phyloP scores from a whole-genome alignment of 2,888 invertebrate genomes.

The Agriotes lineatus region DNA sequence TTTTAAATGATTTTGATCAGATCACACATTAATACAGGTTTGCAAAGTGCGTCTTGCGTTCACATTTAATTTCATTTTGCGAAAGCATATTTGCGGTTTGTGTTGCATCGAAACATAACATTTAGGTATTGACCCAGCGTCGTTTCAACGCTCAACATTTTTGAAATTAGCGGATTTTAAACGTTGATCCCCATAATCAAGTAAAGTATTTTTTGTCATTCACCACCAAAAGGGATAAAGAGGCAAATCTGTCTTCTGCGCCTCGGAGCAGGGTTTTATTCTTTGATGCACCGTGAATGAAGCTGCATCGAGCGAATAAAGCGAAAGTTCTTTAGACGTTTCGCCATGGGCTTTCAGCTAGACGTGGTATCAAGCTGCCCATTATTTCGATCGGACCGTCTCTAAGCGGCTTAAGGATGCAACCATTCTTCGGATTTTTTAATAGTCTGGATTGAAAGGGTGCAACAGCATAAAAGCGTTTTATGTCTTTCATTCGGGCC shows the following conservation, averaged over 20 bases:
- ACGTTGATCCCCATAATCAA: no score
- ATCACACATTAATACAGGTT: no score
- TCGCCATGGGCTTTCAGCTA: slow-evolving; percentile 34
- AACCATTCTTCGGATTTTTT: slow-evolving; percentile 42
- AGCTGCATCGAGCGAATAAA: slow-evolving; percentile 24
- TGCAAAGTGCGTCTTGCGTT: no score
- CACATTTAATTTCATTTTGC: no score
- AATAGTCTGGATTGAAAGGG: slow-evolving; percentile 42
- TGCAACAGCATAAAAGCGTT: slow-evolving; percentile 42
- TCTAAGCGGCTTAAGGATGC: slow-evolving; percentile 46
- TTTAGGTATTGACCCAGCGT: no score
- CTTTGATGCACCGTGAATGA: slow-evolving; percentile 27
- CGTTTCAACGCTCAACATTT: no score
- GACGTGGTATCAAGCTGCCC: slow-evolving; percentile 38
- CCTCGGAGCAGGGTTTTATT: slow-evolving; percentile 4
- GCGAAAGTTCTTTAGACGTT: slow-evolving; percentile 30
- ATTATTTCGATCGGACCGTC: slow-evolving; percentile 43
- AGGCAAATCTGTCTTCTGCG: background rate
- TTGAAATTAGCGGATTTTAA: no score
- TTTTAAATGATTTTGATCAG: no score
- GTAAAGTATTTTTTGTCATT: no score
- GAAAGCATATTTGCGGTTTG: no score
- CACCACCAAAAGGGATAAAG: background rate
- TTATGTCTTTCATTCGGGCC: slow-evolving; percentile 39
- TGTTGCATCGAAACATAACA: no score